Evolutionary conservation across 2,888 invertebrate genomes (phyloP), one percentile per base, ranked within the genome.

Genomic region (Rhingia rostrata): DNA sequence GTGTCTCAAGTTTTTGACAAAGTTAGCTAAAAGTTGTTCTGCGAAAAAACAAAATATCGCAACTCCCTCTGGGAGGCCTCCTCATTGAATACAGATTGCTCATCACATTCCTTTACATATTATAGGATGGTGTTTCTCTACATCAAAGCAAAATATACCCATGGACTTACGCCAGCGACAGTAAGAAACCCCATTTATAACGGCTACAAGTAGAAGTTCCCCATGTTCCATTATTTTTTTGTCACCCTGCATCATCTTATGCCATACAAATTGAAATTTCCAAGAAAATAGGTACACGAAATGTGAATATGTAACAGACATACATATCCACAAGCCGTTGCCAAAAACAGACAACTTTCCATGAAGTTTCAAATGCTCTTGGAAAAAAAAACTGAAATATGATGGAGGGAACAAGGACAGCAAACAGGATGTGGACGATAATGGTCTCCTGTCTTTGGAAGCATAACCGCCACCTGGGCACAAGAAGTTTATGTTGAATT

Each of bases 401-500:
- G 6, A n/a, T 6, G 54, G 6, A 53, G 30, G 10, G 32, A 58
- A 43, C 6, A 70, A 53, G 58, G 30, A 39, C 53, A 58, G 22
- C 64, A n/a, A 63, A 45, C 45, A 66, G 58, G 58, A 79, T 43
- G 32, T 45, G 49, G 64, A 45, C 56, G 56, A 51, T 64, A 64
- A 79, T 64, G 54, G 53, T 66, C 43, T 32, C 32, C 60, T 66
- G 49, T 66, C 51, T 64, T 49, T 39, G 30, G 54, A 67, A 53
- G n/a, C 43, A 64, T 66, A 73, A 41, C 66, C 45, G 58, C 45
- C 72, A 79, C 79, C 72, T 79, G 79, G 33, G 63, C 10, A 61
- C 54, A 43, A 43, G 10, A 22, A 32, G 49, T 74, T 32, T 22
- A 45, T 56, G 33, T 32, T 51, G 30, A 43, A 9, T 33, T 64